A percentile compares a stretch with the other conserved stretches of the same genome.
phyloP scores from a whole-genome alignment of 2,888 invertebrate species.

The Lamellibrachia satsuma region DNA sequence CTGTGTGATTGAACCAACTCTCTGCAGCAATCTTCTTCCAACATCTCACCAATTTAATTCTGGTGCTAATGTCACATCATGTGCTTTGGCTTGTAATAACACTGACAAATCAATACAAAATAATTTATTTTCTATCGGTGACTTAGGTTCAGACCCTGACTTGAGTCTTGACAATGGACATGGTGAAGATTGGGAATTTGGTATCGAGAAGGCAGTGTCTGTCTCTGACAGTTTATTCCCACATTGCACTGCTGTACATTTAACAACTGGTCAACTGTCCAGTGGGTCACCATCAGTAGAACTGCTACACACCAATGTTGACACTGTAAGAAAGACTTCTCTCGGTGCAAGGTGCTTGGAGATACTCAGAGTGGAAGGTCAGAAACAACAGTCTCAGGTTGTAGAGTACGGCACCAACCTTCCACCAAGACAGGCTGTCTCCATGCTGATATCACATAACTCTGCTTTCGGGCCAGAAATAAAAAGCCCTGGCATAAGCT shows the following conservation, averaged over 20 bases:
- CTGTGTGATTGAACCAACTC: not conserved
- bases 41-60: not conserved
- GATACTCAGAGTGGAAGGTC: not conserved
- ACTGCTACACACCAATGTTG: not conserved
- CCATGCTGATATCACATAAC: not conserved
- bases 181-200: not conserved
- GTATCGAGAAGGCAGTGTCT: not conserved
- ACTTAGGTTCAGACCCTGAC: not conserved
- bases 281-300: not conserved
- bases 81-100: not conserved
- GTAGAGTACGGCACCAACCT: not conserved
- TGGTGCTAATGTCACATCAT: not conserved
- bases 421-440: not conserved
- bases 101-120: not conserved
- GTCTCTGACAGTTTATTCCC: not conserved
- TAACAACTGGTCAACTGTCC: no score
- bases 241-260: not conserved
- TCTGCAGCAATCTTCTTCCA: not conserved
- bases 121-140: slow-evolving; percentile 10
- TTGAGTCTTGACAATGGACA: not conserved
- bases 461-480: not conserved
- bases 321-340: not conserved
- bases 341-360: not conserved
- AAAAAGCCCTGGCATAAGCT: no score
- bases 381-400: not conserved